Evolutionary conservation across 2,888 invertebrate genomes (phyloP), one percentile per base, ranked within the genome.

Genomic region (Chelonus formosanus): DNA sequence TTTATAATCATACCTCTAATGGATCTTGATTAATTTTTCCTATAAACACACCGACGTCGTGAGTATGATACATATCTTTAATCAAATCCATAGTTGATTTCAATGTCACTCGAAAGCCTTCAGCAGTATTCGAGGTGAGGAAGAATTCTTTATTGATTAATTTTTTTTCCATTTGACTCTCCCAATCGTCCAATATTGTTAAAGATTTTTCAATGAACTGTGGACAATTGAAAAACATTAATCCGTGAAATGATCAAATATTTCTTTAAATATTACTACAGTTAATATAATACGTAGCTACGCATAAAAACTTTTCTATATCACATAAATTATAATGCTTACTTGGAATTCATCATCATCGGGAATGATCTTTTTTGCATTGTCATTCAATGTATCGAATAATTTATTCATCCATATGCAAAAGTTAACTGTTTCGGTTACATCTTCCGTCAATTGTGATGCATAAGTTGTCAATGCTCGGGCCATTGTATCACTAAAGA

Each of bases 401-500:
- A 57, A 20, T 8, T 57, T 8, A 45, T 63, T 63, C 4, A 56
- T 36, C 35, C 50, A 36, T 50, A 3, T 2, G 8, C 50, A 57
- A 57, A 63, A 63, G 0, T 34, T 5, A 2, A 31, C 40, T 8
- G 63, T 63, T 20, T 20, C 20, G 20, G 20, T 20, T 20, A 20
- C 1, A n/a, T 35, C 48, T 48, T 63, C 35, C n/a, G 55, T 36
- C 4, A 45, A 47, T 34, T 44, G 5, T 45, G 32, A n/a, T 4
- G 32, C 4, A 45, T 56, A 47, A 5, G 53, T 59, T 4, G n/a
- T n/a, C n/a, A n/a, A n/a, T n/a, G n/a, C n/a, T n/a, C n/a, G n/a
- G n/a, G n/a, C n/a, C n/a, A n/a, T n/a, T n/a, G 63, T 52, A 36
- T 63, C 45, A 40, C 67, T 63, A 43, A 67, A 67, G 4, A 63